phyloP scores from a whole-genome alignment of 2,797 vertebrate genomes.

The Acanthurus lineatus region DNA sequence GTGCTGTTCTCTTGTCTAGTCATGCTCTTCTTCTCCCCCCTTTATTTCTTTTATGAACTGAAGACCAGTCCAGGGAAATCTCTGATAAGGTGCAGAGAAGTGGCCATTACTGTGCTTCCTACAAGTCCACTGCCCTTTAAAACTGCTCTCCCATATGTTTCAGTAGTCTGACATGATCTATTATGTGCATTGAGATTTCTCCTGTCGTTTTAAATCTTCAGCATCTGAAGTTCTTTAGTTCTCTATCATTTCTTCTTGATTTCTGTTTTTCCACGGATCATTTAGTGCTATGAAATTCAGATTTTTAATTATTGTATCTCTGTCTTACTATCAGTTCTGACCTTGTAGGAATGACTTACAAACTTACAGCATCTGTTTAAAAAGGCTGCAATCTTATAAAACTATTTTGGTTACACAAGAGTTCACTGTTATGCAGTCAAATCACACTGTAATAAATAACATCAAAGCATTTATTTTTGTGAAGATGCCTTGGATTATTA shows the following conservation, averaged over 20 bases:
- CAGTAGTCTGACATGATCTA: neutral
- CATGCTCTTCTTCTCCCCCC: neutral
- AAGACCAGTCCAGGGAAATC: neutral
- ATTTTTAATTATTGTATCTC: conserved; percentile 14
- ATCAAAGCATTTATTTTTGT: conserved; percentile 14
- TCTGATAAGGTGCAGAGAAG: neutral
- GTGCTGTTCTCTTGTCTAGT: conserved; percentile 19
- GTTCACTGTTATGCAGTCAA: neutral
- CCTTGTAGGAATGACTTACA: conserved; percentile 6
- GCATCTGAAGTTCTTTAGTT: neutral
- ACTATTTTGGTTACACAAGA: too few species aligned
- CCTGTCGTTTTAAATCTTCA: neutral
- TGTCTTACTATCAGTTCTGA: neutral
- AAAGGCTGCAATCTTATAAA: neutral
- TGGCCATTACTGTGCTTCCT: neutral
- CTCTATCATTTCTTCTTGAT: too few species aligned
- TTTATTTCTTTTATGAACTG: neutral
- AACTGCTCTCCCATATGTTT: conserved; percentile 12
- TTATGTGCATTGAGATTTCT: too few species aligned
- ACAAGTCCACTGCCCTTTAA: neutral
- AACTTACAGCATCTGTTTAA: neutral
- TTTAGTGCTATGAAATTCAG: conserved; percentile 15
- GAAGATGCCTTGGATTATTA: conserved; percentile 28
- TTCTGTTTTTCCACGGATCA: neutral
- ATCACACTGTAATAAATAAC: neutral